phyloP scores from a whole-genome alignment of 2,888 invertebrate genomes.

The Aromia moschata region DNA sequence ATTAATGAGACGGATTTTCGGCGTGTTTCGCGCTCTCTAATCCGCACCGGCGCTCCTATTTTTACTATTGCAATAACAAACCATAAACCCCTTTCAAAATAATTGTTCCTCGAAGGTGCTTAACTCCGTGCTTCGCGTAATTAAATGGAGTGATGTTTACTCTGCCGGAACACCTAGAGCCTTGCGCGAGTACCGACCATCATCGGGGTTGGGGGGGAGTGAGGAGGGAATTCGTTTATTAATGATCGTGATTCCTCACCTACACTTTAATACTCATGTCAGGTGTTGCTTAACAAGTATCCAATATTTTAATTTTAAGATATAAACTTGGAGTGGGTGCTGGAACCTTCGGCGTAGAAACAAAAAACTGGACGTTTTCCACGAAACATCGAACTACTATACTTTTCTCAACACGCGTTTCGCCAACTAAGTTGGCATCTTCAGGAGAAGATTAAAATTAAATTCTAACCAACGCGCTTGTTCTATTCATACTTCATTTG shows the following conservation, averaged over 20 bases:
- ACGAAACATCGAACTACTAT: too few species aligned
- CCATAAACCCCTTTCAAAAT: constrained; percentile 25
- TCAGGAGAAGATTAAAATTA: too few species aligned
- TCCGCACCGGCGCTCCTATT: constrained; percentile 30
- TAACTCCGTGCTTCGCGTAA: constrained; percentile 17
- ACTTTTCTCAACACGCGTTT: too few species aligned
- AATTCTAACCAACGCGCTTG: too few species aligned
- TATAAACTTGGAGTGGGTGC: too few species aligned
- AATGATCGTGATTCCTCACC: constrained; percentile 12
- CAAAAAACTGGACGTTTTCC: too few species aligned
- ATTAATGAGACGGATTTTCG: constrained; percentile 53
- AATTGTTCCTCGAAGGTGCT: constrained; percentile 26
- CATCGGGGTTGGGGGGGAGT: background rate
- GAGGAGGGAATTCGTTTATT: background rate
- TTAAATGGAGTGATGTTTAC: constrained; percentile 31
- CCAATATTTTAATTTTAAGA: too few species aligned
- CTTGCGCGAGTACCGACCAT: constrained; percentile 1
- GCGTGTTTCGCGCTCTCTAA: constrained; percentile 35
- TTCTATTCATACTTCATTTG: too few species aligned
- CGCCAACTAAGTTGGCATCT: too few species aligned
- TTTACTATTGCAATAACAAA: constrained; percentile 29
- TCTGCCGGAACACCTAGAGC: constrained; percentile 27
- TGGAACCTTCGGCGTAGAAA: too few species aligned
- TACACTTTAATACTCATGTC: too few species aligned
- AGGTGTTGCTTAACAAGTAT: too few species aligned